Conservation (phyloP, 2,113 vertebrate species). For the Solea senegalensis region DNA sequence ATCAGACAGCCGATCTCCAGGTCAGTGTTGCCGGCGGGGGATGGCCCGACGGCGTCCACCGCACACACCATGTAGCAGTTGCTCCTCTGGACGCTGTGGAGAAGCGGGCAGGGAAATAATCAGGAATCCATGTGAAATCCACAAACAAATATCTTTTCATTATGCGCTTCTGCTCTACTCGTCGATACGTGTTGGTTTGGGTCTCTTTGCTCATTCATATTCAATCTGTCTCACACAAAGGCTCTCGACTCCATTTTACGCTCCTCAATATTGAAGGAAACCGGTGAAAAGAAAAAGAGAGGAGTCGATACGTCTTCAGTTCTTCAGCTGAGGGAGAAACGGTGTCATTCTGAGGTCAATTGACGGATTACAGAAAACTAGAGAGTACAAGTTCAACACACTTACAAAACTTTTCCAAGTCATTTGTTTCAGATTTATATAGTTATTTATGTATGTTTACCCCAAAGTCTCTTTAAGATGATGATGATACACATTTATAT, state of each 20-base stretch:
- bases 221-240: constrained; percentile 18
- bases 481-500: no score
- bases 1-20: constrained; percentile 94
- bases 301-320: no score
- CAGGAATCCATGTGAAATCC: neutral
- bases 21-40: constrained; percentile 87
- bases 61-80: constrained; percentile 98
- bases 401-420: no score
- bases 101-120: neutral
- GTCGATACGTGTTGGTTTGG: constrained; percentile 21
- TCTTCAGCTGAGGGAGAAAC: no score
- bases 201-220: constrained; percentile 17
- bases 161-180: neutral
- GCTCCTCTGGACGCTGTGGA: constrained; percentile 91
- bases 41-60: constrained; percentile 84
- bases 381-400: no score
- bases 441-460: no score
- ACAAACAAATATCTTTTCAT: constrained; percentile 14
- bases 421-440: no score
- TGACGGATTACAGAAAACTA: no score
- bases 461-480: no score
- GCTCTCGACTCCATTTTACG: constrained; percentile 6
- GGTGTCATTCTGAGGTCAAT: no score
- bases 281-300: neutral
- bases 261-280: constrained; percentile 11